phyloP scores from a whole-genome alignment of 2,797 vertebrate genomes.

The Paramormyrops hopkinsi region DNA sequence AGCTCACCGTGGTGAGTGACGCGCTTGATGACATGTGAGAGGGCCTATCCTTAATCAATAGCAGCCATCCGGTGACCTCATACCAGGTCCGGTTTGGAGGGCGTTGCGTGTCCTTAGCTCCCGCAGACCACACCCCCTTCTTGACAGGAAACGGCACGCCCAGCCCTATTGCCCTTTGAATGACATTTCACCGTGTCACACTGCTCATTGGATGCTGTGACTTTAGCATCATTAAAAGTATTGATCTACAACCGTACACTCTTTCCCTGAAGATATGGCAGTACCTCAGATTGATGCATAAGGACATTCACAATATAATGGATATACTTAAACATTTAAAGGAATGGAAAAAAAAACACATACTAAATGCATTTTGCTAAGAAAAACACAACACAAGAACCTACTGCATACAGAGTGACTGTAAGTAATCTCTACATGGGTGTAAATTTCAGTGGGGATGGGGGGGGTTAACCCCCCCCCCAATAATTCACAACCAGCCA shows the following conservation, averaged over 20 bases:
- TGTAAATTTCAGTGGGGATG: neutral
- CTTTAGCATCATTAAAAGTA: neutral
- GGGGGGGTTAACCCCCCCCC: too few relatives aligned
- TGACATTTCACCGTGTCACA: neutral
- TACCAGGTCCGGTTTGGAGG: neutral
- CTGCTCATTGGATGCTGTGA: neutral
- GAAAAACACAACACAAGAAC: neutral
- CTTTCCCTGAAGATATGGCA: neutral
- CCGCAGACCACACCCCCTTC: neutral
- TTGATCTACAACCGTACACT: neutral
- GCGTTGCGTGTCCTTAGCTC: neutral
- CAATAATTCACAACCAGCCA: neutral
- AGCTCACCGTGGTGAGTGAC: neutral
- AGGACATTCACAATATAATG: neutral
- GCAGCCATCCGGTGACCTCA: neutral
- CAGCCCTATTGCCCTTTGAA: neutral
- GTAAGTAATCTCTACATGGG: neutral
- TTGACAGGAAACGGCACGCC: neutral
- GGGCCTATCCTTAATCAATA: neutral
- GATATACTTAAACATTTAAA: neutral
- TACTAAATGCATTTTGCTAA: neutral
- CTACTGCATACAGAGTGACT: neutral
- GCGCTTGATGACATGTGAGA: neutral
- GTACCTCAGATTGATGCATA: neutral
- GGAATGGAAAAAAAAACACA: neutral